A percentile compares a stretch with the other conserved stretches of the same genome.
phyloP scores from a whole-genome alignment of 2,113 vertebrate species.

The Orthonyx spaldingii region DNA sequence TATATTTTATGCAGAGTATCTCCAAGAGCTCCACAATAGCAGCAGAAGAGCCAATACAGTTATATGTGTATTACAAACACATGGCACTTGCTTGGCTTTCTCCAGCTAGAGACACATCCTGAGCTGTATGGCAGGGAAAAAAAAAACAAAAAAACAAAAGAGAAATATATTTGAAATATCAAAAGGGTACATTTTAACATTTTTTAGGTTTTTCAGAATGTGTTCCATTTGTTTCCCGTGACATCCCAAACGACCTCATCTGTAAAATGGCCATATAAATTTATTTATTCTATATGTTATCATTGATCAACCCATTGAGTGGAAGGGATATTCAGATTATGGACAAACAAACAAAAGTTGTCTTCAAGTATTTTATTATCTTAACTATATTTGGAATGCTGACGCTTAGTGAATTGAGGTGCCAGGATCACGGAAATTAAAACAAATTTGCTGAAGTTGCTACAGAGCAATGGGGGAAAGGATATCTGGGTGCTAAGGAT shows the following conservation, averaged over 20 bases:
- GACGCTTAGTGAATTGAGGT: background rate
- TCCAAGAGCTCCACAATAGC: background rate
- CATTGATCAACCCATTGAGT: background rate
- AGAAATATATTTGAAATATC: background rate
- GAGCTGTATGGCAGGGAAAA: background rate
- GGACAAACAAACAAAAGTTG: background rate
- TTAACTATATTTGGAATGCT: background rate
- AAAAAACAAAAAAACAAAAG: fast-evolving
- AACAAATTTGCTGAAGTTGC: background rate
- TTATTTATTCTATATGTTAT: background rate
- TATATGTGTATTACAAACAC: constrained; percentile 33
- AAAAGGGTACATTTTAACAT: background rate
- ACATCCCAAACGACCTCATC: background rate
- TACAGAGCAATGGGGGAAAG: background rate
- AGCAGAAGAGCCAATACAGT: background rate
- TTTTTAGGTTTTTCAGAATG: background rate
- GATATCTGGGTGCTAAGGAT: background rate
- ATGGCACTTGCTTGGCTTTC: background rate
- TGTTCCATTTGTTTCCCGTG: background rate
- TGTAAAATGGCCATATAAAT: background rate
- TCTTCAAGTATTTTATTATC: background rate
- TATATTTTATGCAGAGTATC: background rate
- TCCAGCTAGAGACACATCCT: background rate
- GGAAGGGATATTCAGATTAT: background rate
- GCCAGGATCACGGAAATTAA: background rate